Conservation (phyloP, 2,888 invertebrate genomes). For the Plebejus argus region DNA sequence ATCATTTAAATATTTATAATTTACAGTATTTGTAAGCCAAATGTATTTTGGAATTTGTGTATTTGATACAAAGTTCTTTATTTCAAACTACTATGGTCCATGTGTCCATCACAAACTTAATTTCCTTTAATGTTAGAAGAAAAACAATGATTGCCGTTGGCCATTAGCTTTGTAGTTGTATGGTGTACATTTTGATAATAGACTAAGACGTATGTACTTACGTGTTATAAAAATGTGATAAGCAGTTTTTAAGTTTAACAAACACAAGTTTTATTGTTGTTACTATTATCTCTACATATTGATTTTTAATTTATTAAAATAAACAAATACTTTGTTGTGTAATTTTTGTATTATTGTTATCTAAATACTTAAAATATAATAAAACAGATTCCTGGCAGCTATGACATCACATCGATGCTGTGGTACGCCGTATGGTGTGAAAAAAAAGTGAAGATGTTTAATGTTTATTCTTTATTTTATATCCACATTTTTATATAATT, state of each 20-base stretch:
- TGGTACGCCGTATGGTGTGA: no score
- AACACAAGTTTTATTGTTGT: conserved; percentile 18
- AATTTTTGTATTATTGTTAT: background rate
- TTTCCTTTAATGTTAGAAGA: background rate
- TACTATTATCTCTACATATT: conserved; percentile 9
- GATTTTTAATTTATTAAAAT: conserved; percentile 24
- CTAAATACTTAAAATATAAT: no score
- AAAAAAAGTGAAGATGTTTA: no score
- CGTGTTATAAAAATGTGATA: conserved; percentile 16
- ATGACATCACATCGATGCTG: no score
- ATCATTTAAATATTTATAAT: background rate
- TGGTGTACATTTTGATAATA: background rate
- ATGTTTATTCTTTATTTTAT: no score
- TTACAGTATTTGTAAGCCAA: background rate
- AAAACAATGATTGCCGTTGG: background rate
- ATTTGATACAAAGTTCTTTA: background rate
- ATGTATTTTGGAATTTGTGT: background rate
- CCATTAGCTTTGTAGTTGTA: background rate
- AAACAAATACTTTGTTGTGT: background rate
- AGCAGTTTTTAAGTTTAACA: background rate
- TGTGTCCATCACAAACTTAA: background rate
- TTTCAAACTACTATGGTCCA: background rate
- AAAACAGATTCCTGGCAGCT: no score
- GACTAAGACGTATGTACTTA: background rate
- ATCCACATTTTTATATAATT: no score